A percentile compares a stretch with the other conserved stretches of the same genome.
phyloP scores from a whole-genome alignment of 2,113 vertebrate genomes.

The Tautogolabrus adspersus region DNA sequence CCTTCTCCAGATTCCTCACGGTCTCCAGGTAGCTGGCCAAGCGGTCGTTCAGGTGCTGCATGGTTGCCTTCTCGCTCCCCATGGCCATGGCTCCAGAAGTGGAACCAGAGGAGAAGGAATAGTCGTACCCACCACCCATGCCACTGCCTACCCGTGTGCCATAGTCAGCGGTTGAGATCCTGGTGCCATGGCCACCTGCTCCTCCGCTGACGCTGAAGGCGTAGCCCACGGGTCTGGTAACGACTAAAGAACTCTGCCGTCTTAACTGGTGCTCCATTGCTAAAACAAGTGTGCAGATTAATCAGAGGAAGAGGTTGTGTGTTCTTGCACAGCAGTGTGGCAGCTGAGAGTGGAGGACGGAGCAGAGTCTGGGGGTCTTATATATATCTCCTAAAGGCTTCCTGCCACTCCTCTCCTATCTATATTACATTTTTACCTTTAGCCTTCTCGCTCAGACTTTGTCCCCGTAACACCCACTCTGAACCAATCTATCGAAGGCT shows the following conservation, averaged over 20 bases:
- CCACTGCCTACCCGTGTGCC: slow-evolving; percentile 39
- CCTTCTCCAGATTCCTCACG: slow-evolving; percentile 82
- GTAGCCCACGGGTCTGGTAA: slow-evolving; percentile 1
- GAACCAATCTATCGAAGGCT: slow-evolving; percentile 8
- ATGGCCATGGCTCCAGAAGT: slow-evolving; percentile 53
- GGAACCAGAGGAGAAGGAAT: not conserved
- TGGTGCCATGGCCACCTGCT: slow-evolving; percentile 73
- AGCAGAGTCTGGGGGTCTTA: slow-evolving; percentile 29
- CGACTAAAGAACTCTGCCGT: slow-evolving; percentile 10
- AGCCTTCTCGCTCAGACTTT: slow-evolving; percentile 51
- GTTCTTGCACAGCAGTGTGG: slow-evolving; percentile 29
- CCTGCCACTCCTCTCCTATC: slow-evolving; percentile 64
- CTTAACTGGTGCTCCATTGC: slow-evolving; percentile 58
- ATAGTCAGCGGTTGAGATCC: slow-evolving; percentile 68
- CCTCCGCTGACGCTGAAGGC: slow-evolving; percentile 77
- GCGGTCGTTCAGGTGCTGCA: slow-evolving; percentile 84
- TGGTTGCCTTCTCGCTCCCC: slow-evolving; percentile 76
- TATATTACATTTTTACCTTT: slow-evolving; percentile 63
- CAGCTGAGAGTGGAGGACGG: slow-evolving; percentile 35
- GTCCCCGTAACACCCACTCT: slow-evolving; percentile 24
- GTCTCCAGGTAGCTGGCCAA: slow-evolving; percentile 83
- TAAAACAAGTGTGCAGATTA: slow-evolving; percentile 14
- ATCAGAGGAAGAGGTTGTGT: slow-evolving; percentile 1
- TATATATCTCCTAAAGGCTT: slow-evolving; percentile 41
- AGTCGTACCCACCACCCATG: slow-evolving; percentile 24